These are phyloP conservation scores for Cryptoprocta ferox DNA, from an alignment of 2,797 vertebrate species.

Conservation along the genomic window DNA sequence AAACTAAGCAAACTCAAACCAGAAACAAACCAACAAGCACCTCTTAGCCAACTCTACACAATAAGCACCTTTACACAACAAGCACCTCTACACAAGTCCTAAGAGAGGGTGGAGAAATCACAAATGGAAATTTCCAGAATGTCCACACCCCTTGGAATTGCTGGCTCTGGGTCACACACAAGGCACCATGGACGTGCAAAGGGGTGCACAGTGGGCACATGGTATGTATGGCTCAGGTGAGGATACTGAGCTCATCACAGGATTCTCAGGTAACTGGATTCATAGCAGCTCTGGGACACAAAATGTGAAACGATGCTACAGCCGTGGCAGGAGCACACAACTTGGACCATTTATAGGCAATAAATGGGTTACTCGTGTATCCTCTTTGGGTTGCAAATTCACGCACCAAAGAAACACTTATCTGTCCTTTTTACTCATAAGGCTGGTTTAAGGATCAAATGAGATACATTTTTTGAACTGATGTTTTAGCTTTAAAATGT, in stretches of 20 bases:
- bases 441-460: conserved; percentile 29
- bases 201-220: background rate
- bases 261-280: background rate
- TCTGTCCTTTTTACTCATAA: background rate
- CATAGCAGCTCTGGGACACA: background rate
- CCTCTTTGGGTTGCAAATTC: background rate
- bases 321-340: background rate
- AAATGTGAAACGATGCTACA: background rate
- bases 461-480: background rate
- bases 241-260: background rate
- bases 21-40: background rate
- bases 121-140: background rate
- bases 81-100: background rate
- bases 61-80: background rate
- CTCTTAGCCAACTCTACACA: background rate
- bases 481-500: conserved; percentile 13
- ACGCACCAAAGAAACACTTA: background rate
- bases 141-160: background rate
- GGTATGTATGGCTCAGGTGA: background rate
- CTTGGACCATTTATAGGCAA: background rate
- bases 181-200: background rate
- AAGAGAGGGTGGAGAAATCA: background rate
- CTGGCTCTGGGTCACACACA: background rate
- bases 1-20: background rate
- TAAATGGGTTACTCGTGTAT: background rate